These are phyloP conservation scores for Telmatherina bonti DNA, from an alignment of 2,797 vertebrate species.

Conservation along the genomic window DNA sequence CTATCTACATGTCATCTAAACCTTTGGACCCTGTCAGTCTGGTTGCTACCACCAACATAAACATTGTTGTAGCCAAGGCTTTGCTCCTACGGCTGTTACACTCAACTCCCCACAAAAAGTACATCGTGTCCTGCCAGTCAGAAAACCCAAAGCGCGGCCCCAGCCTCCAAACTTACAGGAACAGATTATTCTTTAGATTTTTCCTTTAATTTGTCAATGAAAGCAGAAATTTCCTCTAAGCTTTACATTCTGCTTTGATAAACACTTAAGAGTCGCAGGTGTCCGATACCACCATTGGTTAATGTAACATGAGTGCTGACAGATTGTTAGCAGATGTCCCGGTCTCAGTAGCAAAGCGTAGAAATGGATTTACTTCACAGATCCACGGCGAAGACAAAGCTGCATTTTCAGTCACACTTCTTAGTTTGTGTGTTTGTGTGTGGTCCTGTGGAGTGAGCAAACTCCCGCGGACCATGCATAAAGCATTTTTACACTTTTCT, in stretches of 20 bases:
- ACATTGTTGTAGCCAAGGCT: background rate
- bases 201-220: background rate
- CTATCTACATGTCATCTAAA: background rate
- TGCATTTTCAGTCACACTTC: conserved; percentile 65
- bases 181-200: too few relatives aligned
- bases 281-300: conserved; percentile 42
- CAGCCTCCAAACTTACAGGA: background rate
- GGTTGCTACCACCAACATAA: background rate
- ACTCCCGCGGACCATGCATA: conserved; percentile 61
- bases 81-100: background rate
- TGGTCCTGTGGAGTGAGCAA: conserved; percentile 60
- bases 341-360: conserved; percentile 51
- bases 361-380: conserved; percentile 68
- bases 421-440: conserved; percentile 52
- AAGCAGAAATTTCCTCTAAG: background rate
- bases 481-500: conserved; percentile 75
- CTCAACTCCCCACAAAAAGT: background rate
- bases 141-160: background rate
- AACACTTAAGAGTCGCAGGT: conserved; percentile 52
- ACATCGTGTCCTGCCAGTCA: background rate
- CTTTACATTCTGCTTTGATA: conserved; percentile 8
- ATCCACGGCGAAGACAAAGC: conserved; percentile 58
- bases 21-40: background rate
- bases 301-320: conserved; percentile 48
- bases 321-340: conserved; percentile 72